Conservation (phyloP, 2,113 vertebrate species). For the Patagioenas fasciata region DNA sequence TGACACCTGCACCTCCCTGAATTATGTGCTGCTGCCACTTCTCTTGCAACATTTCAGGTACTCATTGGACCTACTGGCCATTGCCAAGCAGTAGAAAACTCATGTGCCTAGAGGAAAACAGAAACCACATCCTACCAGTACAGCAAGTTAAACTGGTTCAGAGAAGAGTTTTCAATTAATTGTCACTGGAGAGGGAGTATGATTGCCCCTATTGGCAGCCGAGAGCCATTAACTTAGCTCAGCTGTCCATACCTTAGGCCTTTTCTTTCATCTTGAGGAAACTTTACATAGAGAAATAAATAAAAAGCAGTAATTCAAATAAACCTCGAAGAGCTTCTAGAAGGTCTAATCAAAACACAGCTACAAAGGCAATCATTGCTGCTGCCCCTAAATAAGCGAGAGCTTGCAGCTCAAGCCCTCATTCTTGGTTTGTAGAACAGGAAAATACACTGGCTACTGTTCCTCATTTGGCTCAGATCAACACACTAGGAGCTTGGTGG, state of each 20-base stretch:
- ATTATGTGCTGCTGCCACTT: neutral
- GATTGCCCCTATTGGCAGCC: neutral
- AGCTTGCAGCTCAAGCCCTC: neutral
- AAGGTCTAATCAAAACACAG: neutral
- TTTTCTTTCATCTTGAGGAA: neutral
- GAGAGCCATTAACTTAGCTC: neutral
- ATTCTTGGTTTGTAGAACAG: neutral
- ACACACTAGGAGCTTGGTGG: neutral
- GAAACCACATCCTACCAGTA: neutral
- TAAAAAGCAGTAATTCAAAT: neutral
- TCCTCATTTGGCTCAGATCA: neutral
- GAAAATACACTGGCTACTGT: neutral
- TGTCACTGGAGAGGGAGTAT: neutral
- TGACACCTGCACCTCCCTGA: neutral
- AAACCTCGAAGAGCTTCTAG: neutral
- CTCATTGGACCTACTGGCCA: neutral
- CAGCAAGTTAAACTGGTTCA: neutral
- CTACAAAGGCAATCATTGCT: neutral
- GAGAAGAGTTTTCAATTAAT: neutral
- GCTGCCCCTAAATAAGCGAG: neutral
- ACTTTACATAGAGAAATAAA: neutral
- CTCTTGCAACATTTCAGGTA: neutral
- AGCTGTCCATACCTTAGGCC: neutral
- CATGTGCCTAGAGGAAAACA: neutral
- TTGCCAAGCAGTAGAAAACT: neutral